Base-by-base conservation (phyloP, 2,113 vertebrate species). In the Rutilus rutilus region DNA sequence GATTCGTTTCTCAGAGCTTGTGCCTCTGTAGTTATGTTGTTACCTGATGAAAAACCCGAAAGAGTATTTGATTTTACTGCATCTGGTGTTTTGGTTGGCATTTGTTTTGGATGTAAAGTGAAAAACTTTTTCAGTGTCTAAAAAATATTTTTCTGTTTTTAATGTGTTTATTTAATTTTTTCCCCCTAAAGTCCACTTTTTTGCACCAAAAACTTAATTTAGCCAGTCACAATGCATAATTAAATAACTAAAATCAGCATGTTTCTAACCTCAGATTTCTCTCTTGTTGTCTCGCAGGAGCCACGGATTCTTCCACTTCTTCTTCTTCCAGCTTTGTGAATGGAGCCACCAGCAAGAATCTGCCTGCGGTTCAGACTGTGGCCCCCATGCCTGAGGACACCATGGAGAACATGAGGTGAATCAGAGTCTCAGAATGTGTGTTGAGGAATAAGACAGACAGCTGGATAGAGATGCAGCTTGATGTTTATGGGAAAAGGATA, bases 321-420 rank as follows among this genome's bases (percentile, higher is more conserved):
- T 98, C 98, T 0, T 98, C 97, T 78, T 98, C 98, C 77, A 98
- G 97, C 84, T 99, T 98, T 93, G 97, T 99, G 88, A 99, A 99
- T 87, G 98, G 98, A 89, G 98, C 97, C 91, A 99, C 98, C 78
- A 99, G 98, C 92, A 99, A 99, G 94, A 99, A 98, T 85, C 96
- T 99, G 36, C 98, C 98, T n/a, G 98, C 97, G n/a, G 98, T 99
- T 64, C 98, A 99, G 91, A 99, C 97, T 9, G 97, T 99, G 84
- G 97, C 96, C 62, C 98, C 98, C 75, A 98, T 99, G 97, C 98
- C 98, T 59, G 97, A 99, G 73, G 98, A 99, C 93, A 97, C 96
- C 9, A 96, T 97, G 91, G 87, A 99, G 92, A 99, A 96, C 64
- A 98, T 97, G 96, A 99, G 98, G 98, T 99, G 88, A 65, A 33